Evolutionary conservation across 2,797 vertebrate genomes (phyloP).

Genomic region (Sebastes kiyomatsui): DNA sequence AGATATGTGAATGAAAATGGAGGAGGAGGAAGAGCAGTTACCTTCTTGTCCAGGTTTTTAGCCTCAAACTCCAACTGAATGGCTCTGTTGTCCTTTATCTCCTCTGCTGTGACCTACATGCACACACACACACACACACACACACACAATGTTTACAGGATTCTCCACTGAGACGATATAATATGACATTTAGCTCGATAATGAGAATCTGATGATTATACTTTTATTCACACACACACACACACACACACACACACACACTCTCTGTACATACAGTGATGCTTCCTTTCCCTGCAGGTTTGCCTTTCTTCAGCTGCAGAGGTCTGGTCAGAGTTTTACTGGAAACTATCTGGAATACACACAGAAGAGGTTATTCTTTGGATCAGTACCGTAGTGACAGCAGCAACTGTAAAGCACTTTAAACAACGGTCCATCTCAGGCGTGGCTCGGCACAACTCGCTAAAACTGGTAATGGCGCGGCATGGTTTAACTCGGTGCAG

Average conservation of each 20-base stretch:
- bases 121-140: constrained; percentile 4
- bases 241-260: neutral
- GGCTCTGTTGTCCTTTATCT: constrained; percentile 89
- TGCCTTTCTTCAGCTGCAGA: constrained; percentile 90
- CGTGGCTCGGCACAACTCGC: neutral
- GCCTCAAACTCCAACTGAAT: constrained; percentile 90
- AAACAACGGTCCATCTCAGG: too few relatives aligned
- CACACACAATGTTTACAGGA: neutral
- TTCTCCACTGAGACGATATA: neutral
- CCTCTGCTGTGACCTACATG: constrained; percentile 88
- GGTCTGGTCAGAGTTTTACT: constrained; percentile 87
- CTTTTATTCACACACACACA: neutral
- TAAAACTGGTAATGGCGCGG: too few relatives aligned
- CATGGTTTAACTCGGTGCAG: too few relatives aligned
- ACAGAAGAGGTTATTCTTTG: neutral
- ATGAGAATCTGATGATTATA: too few relatives aligned
- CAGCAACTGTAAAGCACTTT: neutral
- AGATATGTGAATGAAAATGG: too few relatives aligned
- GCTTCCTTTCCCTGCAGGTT: constrained; percentile 91
- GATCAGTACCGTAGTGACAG: neutral
- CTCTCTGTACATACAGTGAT: constrained; percentile 81
- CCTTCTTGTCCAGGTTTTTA: constrained; percentile 93
- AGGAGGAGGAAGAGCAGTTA: constrained; percentile 46
- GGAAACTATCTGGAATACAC: constrained; percentile 74
- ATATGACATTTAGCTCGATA: neutral